Conservation (phyloP, 2,888 invertebrate species). For the Coronaproctus castanopsis region DNA sequence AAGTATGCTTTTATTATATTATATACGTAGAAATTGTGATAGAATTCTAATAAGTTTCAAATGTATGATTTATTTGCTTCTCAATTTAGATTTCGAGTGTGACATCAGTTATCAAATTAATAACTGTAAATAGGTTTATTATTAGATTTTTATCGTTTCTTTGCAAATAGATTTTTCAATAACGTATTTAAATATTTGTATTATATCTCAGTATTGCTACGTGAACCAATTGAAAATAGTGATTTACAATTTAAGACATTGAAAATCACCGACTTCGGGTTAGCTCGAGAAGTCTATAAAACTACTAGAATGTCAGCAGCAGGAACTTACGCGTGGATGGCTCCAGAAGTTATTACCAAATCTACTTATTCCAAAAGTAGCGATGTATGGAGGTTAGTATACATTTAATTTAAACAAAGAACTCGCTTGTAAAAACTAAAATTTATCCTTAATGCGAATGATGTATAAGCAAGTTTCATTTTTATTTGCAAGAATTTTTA, state of each 20-base stretch:
- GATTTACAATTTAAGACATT: constrained; percentile 74
- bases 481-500: too few species aligned
- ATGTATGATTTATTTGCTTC: too few species aligned
- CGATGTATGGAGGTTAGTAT: constrained; percentile 71
- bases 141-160: background rate
- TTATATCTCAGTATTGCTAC: constrained; percentile 49
- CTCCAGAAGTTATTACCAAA: constrained; percentile 84
- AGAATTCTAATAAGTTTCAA: too few species aligned
- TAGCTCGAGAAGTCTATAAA: constrained; percentile 86
- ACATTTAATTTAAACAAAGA: constrained; percentile 3
- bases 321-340: constrained; percentile 98
- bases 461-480: too few species aligned
- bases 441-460: too few species aligned
- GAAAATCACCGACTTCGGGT: constrained; percentile 92
- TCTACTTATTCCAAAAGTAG: constrained; percentile 80
- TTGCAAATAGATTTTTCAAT: background rate
- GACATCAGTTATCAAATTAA: too few species aligned
- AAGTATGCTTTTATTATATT: too few species aligned
- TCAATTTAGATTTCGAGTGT: too few species aligned
- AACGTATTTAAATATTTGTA: too few species aligned
- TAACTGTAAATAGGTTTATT: background rate
- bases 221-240: constrained; percentile 63
- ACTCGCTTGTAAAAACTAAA: too few species aligned
- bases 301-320: constrained; percentile 95
- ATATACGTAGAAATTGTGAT: too few species aligned